Evolutionary conservation across 2,888 invertebrate genomes (phyloP), one percentile per base, ranked within the genome.

Genomic region (Cotesia congregata): DNA sequence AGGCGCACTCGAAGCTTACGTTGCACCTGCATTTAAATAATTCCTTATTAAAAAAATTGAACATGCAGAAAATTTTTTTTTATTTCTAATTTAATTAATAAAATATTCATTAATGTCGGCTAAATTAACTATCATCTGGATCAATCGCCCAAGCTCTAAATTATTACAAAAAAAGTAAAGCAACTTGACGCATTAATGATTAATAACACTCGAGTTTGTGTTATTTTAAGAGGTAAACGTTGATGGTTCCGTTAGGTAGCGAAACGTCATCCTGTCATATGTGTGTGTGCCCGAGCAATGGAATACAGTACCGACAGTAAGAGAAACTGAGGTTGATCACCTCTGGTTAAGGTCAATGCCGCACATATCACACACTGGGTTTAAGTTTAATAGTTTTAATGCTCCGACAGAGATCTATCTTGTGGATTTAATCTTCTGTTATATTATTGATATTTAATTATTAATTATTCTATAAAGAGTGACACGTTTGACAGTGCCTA

Each of bases 1-100:
- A 97, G 86, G 94, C 92, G 89, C 97, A 97, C 87, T 96, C 96
- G 89, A 96, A 97, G 85, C 96, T 95, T 75, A 94, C 93, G 87
- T 94, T 95, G 90, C 96, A 97, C 85, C 92, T 89, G 83, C 40
- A 59, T 59, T 40, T 15, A 7, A 30, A 64, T 70, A 40, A 64
- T 65, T 64, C 50, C 12, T 59, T 20, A 12, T 30, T 30, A 4
- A 30, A 30, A 30, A 30, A 30, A 30, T 30, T 17, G 17, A 17
- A 17, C 17, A n/a, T 17, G 0, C 1, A 17, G 17, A 17, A 17
- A 17, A 17, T 17, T 17, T 17, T 17, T 17, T 17, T 17, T 17
- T 17, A 17, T 17, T 17, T 17, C 17, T 17, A 17, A 17, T 17
- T 17, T 1, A 17, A 17, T 17, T 17, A 1, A 17, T 17, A 17